These are phyloP conservation scores for Taurulus bubalis DNA, from an alignment of 2,113 vertebrate genomes.

Conservation along the genomic window DNA sequence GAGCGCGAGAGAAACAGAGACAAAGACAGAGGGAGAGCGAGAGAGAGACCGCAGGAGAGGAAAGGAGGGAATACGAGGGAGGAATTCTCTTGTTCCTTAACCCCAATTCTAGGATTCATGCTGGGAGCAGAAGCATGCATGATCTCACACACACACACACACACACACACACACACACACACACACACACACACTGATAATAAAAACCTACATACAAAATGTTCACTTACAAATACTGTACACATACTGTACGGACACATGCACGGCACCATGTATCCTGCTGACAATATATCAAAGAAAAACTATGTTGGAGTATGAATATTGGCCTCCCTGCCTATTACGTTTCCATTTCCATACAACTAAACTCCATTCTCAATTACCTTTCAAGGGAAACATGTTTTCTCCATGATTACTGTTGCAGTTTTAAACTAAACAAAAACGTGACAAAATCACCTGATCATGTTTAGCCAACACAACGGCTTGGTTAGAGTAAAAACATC, in stretches of 20 bases:
- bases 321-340: too few species aligned
- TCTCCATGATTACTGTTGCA: neutral
- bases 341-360: neutral
- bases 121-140: conserved; percentile 70
- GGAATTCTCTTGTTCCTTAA: conserved; percentile 83
- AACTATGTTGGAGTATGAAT: neutral
- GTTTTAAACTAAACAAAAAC: neutral
- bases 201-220: conserved; percentile 25
- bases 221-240: conserved; percentile 25
- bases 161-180: conserved; percentile 14
- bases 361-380: neutral
- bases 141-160: conserved; percentile 50
- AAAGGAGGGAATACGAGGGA: conserved; percentile 68
- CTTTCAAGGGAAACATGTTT: neutral
- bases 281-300: neutral
- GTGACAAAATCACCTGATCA: too few species aligned
- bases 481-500: neutral
- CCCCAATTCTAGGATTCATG: conserved; percentile 77
- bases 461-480: neutral
- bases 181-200: neutral
- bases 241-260: neutral
- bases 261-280: neutral
- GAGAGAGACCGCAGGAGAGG: conserved; percentile 47
- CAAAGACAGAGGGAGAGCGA: neutral
- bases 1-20: conserved; percentile 13